Evolutionary conservation across 2,113 vertebrate genomes (phyloP), one percentile per base, ranked within the genome.

Genomic region (Podiceps cristatus): DNA sequence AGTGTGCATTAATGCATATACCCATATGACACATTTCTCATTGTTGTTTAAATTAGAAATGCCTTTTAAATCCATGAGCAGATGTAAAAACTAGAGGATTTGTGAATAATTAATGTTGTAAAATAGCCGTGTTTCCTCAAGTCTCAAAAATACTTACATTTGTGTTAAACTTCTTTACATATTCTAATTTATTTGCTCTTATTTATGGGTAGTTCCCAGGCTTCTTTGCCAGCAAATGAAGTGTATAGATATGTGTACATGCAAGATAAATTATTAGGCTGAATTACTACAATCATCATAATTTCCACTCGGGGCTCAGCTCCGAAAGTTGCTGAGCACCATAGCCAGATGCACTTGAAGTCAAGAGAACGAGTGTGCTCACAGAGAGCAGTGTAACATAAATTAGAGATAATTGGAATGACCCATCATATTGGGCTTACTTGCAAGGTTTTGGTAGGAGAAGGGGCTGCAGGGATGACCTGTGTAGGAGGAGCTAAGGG

Each of bases 181-280:
- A 87, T 82, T 91, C n/a, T 52, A 67, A 95, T 81, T 81, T 72
- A 93, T 88, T 94, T 90, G 33, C 62, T 82, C 18, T 93, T 95
- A 87, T 62, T 81, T 93, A 90, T 76, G 63, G 69, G 58, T 82
- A 78, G 25, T 85, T 95, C 56, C 63, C 37, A 86, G 72, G 18
- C 35, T 85, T 66, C 66, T 85, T 81, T 88, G 85, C 53, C 71
- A 90, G 45, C 29, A 95, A 93, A 71, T 56, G 47, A 81, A 81
- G 18, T 16, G 5, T 56, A 28, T 33, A 45, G 52, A 55, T 79
- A 56, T 42, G 58, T 40, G 53, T 31, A 85, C 5, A 24, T 29
- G 49, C 40, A 82, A 82, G 52, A 72, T 25, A 60, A 75, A 87
- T 92, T 64, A 89, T 85, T 66, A 69, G 77, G 58, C 27, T 3